These are phyloP conservation scores for Aldabrachelys gigantea DNA, from an alignment of 2,113 vertebrate species.

Conservation along the genomic window DNA sequence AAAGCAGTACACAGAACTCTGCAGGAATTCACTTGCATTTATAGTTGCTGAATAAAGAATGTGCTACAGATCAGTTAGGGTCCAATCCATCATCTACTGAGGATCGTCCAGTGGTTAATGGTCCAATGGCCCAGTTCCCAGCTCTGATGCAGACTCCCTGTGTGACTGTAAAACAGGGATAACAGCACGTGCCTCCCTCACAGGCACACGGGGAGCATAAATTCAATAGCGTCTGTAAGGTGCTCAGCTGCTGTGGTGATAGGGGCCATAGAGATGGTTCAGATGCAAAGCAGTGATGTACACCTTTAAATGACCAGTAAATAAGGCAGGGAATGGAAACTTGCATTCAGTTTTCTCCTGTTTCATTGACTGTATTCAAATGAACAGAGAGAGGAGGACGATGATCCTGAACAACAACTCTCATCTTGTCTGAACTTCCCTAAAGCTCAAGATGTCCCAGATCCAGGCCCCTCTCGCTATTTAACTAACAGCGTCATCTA, in stretches of 20 bases:
- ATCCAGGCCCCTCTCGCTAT: background rate
- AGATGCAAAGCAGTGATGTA: background rate
- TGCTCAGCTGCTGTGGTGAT: background rate
- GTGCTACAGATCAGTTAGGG: background rate
- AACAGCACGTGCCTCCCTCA: background rate
- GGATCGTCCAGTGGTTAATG: background rate
- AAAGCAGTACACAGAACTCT: background rate
- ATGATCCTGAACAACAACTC: background rate
- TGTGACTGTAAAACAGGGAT: background rate
- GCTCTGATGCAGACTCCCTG: background rate
- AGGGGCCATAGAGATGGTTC: background rate
- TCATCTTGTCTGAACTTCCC: background rate
- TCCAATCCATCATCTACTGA: background rate
- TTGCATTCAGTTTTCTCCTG: background rate
- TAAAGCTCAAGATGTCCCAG: background rate
- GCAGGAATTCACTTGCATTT: background rate
- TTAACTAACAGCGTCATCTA: background rate
- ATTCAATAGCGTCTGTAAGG: background rate
- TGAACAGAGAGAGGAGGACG: background rate
- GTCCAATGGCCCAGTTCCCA: background rate
- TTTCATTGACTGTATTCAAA: background rate
- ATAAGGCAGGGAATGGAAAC: background rate
- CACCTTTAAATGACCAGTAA: background rate
- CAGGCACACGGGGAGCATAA: background rate
- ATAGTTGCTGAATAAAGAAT: background rate